phyloP scores from a whole-genome alignment of 2,797 vertebrate genomes.

The Orientallactaga sibirica region DNA sequence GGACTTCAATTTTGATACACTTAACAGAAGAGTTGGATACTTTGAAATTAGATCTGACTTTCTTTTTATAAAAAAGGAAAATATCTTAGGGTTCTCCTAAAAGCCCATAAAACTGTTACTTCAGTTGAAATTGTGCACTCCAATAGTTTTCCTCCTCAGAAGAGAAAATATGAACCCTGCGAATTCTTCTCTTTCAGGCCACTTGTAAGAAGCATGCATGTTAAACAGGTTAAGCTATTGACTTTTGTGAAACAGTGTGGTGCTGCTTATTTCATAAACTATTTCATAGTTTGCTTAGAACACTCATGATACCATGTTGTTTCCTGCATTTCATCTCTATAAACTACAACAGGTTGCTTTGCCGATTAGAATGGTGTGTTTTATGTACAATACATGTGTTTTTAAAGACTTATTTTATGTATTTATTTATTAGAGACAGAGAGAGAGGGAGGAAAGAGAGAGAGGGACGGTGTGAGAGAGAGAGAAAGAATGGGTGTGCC shows the following conservation, averaged over 20 bases:
- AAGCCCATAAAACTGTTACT: not conserved
- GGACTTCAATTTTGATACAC: conserved; percentile 43
- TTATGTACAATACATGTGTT: conserved; percentile 53
- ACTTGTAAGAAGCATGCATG: conserved; percentile 10
- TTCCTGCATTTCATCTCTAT: conserved; percentile 54
- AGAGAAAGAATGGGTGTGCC: too few relatives aligned
- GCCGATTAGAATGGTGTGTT: conserved; percentile 71
- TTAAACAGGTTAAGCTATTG: conserved; percentile 36
- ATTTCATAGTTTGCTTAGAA: conserved; percentile 67
- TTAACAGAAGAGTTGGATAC: conserved; percentile 13
- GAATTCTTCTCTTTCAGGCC: conserved; percentile 53
- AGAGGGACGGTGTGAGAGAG: too few relatives aligned
- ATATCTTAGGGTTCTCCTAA: conserved; percentile 36
- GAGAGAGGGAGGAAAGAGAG: too few relatives aligned
- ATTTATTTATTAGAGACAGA: too few relatives aligned
- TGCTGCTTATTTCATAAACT: not conserved
- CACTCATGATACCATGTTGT: conserved; percentile 20
- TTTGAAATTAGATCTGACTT: conserved; percentile 55
- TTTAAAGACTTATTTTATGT: too few relatives aligned
- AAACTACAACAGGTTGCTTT: not conserved
- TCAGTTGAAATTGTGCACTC: not conserved
- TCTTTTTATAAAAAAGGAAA: not conserved
- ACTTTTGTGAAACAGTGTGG: conserved; percentile 53
- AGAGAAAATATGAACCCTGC: conserved; percentile 7
- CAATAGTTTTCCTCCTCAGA: not conserved